Evolutionary conservation across 1,140 invertebrate species (phyloP).

Genomic region (Drosophila elegans): DNA sequence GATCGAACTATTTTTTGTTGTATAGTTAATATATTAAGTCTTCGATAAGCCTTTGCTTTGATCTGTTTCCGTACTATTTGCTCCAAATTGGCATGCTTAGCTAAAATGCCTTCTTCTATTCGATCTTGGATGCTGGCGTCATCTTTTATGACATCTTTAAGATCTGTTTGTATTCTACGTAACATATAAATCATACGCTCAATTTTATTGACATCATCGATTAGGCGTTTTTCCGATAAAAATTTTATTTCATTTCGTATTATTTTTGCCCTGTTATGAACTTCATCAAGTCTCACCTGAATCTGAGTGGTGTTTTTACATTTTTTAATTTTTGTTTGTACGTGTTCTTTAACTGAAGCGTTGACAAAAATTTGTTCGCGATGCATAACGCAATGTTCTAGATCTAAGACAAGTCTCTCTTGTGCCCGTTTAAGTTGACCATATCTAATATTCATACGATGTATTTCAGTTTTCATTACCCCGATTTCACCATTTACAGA

Average conservation of each 20-base stretch:
- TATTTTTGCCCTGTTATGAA: slow-evolving; percentile 86
- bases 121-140: slow-evolving; percentile 84
- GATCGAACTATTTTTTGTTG: slow-evolving; percentile 66
- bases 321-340: slow-evolving; percentile 75
- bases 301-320: slow-evolving; percentile 50
- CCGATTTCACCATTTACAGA: slow-evolving; percentile 88
- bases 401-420: slow-evolving; percentile 90
- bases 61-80: slow-evolving; percentile 87
- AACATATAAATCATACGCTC: slow-evolving; percentile 62
- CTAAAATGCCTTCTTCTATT: slow-evolving; percentile 81
- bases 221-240: slow-evolving; percentile 54
- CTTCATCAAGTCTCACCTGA: slow-evolving; percentile 86
- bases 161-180: slow-evolving; percentile 66
- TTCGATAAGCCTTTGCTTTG: slow-evolving; percentile 86
- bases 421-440: slow-evolving; percentile 89
- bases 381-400: slow-evolving; percentile 90
- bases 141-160: slow-evolving; percentile 85
- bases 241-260: slow-evolving; percentile 85
- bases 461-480: slow-evolving; percentile 91
- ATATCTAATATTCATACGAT: slow-evolving; percentile 91
- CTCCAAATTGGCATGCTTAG: slow-evolving; percentile 86
- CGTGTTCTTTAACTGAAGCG: slow-evolving; percentile 87
- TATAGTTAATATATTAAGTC: slow-evolving; percentile 85
- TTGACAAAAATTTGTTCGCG: slow-evolving; percentile 88
- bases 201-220: slow-evolving; percentile 68